phyloP scores from a whole-genome alignment of 2,113 vertebrate species.

The Dasypus novemcinctus region DNA sequence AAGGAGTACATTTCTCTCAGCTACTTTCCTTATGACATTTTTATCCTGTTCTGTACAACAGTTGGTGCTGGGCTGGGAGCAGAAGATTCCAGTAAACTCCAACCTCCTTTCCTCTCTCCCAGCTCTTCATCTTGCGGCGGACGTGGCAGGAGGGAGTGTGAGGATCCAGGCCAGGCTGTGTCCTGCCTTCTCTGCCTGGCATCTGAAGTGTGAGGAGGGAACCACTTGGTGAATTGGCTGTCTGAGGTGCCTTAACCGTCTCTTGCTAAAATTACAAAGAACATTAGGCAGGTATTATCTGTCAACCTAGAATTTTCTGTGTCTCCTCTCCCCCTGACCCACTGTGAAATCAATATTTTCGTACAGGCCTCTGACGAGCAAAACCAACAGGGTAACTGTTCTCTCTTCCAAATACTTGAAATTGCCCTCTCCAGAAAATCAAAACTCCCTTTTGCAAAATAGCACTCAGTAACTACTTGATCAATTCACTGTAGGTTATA shows the following conservation, averaged over 20 bases:
- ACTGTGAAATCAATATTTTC: too few species aligned
- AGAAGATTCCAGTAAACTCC: background rate
- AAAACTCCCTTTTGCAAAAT: background rate
- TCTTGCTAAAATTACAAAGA: background rate
- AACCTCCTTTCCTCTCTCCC: background rate
- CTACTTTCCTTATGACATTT: constrained; percentile 43
- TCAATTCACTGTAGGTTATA: background rate
- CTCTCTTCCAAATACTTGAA: background rate
- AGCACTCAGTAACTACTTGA: background rate
- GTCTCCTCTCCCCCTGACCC: background rate
- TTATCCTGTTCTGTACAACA: constrained; percentile 23
- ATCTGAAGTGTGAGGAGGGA: background rate
- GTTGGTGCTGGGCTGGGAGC: background rate
- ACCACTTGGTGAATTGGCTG: background rate
- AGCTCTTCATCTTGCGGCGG: background rate
- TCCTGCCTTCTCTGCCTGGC: background rate
- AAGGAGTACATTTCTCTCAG: constrained; percentile 53
- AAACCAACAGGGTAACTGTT: rapidly evolving
- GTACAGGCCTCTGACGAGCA: background rate
- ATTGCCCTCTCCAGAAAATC: background rate
- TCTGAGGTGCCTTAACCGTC: background rate
- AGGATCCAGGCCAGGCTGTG: too few species aligned
- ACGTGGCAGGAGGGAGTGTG: rapidly evolving
- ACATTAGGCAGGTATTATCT: background rate
- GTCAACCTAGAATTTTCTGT: background rate